phyloP scores from a whole-genome alignment of 2,113 vertebrate species.

The Microcebus jonahi region DNA sequence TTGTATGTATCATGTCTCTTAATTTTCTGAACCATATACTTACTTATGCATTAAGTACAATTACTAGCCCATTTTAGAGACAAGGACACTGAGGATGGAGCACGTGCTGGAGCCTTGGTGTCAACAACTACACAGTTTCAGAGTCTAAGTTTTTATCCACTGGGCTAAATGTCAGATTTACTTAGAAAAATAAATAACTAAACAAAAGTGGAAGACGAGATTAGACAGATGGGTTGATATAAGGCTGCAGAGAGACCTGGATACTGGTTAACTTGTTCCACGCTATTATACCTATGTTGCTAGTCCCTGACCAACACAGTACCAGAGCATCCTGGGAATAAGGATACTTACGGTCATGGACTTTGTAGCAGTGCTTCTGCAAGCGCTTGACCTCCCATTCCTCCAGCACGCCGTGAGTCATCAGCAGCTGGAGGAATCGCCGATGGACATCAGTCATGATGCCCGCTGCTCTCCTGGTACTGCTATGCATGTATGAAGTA shows the following conservation, averaged over 20 bases:
- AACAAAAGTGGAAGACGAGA: neutral
- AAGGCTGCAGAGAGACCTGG: neutral
- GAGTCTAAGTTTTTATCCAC: neutral
- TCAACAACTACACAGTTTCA: neutral
- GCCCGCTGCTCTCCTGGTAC: conserved; percentile 77
- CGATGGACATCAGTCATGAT: conserved; percentile 91
- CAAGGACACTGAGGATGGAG: neutral
- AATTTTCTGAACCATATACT: neutral
- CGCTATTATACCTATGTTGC: neutral
- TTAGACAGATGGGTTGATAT: neutral
- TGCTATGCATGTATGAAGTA: neutral
- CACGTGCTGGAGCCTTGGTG: neutral
- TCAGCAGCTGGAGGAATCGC: conserved; percentile 92
- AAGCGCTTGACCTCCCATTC: conserved; percentile 82
- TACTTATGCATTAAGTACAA: neutral
- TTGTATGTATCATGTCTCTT: neutral
- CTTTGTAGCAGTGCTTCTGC: conserved; percentile 88
- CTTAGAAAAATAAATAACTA: neutral
- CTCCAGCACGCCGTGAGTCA: conserved; percentile 90
- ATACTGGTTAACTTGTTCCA: accelerated
- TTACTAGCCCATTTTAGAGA: neutral
- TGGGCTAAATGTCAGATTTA: neutral
- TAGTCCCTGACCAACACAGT: neutral
- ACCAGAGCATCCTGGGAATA: too few species aligned
- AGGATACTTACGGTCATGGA: conserved; percentile 86